These are phyloP conservation scores for Epirrhoe alternata DNA, from an alignment of 2,888 invertebrate species.

Conservation along the genomic window DNA sequence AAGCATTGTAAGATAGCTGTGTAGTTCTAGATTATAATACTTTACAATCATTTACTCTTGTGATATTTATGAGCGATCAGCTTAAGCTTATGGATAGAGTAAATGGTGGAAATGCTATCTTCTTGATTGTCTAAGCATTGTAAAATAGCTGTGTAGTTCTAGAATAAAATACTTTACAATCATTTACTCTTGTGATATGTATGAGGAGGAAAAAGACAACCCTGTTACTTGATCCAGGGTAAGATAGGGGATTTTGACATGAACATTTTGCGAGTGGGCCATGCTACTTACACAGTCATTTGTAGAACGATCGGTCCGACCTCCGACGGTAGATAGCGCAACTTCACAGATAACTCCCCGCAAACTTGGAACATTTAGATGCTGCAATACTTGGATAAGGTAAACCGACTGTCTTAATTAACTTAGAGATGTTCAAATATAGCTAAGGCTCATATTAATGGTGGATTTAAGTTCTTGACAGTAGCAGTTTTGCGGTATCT, in stretches of 20 bases:
- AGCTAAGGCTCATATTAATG: constrained; percentile 62
- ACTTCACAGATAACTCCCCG: constrained; percentile 80
- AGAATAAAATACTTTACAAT: not conserved
- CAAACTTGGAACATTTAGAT: constrained; percentile 81
- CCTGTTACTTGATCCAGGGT: not conserved
- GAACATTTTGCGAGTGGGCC: constrained; percentile 60
- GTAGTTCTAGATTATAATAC: too few species aligned
- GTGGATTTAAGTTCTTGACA: constrained; percentile 50
- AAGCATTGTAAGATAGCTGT: too few species aligned
- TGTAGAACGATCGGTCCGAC: constrained; percentile 77
- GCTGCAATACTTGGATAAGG: constrained; percentile 81
- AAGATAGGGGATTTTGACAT: constrained; percentile 67
- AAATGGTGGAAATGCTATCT: too few species aligned
- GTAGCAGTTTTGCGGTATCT: constrained; percentile 34
- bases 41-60: too few species aligned
- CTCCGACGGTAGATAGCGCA: constrained; percentile 79
- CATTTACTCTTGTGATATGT: not conserved
- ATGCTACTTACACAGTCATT: constrained; percentile 80
- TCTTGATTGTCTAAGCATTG: too few species aligned
- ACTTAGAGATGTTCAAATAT: constrained; percentile 68
- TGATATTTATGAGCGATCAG: too few species aligned
- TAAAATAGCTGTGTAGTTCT: not conserved
- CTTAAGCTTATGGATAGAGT: too few species aligned
- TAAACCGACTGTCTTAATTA: constrained; percentile 80
- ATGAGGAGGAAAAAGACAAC: not conserved